phyloP scores from a whole-genome alignment of 1,140 invertebrate genomes.

The Sycophila sp. region DNA sequence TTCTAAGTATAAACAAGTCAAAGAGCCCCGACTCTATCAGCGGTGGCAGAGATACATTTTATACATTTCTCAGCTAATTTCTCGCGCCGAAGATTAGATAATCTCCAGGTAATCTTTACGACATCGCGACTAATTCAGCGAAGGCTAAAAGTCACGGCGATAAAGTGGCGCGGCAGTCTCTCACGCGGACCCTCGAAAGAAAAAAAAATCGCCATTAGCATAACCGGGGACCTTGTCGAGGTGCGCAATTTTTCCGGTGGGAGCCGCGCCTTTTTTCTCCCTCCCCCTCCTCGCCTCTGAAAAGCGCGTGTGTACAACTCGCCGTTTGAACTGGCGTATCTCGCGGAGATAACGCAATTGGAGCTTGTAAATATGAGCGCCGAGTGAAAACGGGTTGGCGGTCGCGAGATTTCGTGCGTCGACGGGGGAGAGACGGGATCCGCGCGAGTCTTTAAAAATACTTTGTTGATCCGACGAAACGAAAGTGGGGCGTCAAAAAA shows the following conservation, averaged over 20 bases:
- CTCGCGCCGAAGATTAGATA: neutral
- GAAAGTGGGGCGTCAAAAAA: neutral
- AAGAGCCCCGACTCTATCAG: no score
- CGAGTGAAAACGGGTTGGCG: no score
- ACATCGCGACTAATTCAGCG: constrained; percentile 1
- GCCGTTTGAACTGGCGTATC: neutral
- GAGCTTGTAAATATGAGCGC: constrained; percentile 8
- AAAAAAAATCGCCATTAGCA: constrained; percentile 7
- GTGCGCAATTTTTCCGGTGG: no score
- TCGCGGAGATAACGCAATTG: constrained; percentile 11
- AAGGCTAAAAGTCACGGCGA: constrained; percentile 20
- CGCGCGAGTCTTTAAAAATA: no score
- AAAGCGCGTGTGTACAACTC: no score
- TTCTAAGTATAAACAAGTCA: no score
- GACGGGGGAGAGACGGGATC: no score
- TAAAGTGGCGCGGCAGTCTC: neutral
- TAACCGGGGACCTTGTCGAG: neutral
- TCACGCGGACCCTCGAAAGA: neutral
- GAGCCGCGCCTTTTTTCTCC: neutral
- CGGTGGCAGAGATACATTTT: no score
- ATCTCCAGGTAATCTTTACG: neutral
- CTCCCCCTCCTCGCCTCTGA: neutral
- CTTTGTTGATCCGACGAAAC: neutral
- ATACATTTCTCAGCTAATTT: neutral
- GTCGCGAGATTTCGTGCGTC: no score